These are phyloP conservation scores for Apaloderma vittatum DNA, from an alignment of 2,113 vertebrate species.

Conservation along the genomic window DNA sequence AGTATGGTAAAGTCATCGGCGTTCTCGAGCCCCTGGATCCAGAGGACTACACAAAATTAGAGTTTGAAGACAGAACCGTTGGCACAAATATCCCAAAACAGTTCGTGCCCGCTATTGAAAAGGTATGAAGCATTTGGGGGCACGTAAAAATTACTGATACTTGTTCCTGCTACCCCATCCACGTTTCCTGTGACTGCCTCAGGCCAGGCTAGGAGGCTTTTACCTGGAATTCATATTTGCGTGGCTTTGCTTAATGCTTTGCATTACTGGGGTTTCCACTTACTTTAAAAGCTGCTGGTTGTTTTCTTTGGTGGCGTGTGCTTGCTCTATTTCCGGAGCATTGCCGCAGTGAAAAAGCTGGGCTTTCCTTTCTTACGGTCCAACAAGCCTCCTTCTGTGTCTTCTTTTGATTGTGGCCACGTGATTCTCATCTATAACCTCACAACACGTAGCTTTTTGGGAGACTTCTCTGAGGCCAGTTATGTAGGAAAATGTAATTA, in stretches of 20 bases:
- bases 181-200: background rate
- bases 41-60: conserved; percentile 88
- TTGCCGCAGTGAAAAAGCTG: background rate
- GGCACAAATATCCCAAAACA: conserved; percentile 94
- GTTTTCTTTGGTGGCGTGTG: background rate
- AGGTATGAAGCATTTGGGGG: conserved; percentile 72
- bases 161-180: fast-evolving
- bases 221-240: background rate
- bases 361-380: background rate
- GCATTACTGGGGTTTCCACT: background rate
- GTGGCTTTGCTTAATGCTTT: background rate
- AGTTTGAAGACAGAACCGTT: conserved; percentile 91
- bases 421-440: background rate
- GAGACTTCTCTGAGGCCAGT: background rate
- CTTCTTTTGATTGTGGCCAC: background rate
- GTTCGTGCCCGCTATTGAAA: conserved; percentile 92
- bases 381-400: background rate
- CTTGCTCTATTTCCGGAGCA: background rate
- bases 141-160: background rate
- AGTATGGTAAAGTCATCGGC: conserved; percentile 93
- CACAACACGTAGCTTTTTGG: background rate
- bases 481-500: background rate
- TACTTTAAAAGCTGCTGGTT: background rate
- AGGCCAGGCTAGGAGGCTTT: background rate
- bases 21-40: conserved; percentile 89